These are phyloP conservation scores for Pogonocichla stellata DNA, from an alignment of 2,113 vertebrate genomes.

Conservation along the genomic window DNA sequence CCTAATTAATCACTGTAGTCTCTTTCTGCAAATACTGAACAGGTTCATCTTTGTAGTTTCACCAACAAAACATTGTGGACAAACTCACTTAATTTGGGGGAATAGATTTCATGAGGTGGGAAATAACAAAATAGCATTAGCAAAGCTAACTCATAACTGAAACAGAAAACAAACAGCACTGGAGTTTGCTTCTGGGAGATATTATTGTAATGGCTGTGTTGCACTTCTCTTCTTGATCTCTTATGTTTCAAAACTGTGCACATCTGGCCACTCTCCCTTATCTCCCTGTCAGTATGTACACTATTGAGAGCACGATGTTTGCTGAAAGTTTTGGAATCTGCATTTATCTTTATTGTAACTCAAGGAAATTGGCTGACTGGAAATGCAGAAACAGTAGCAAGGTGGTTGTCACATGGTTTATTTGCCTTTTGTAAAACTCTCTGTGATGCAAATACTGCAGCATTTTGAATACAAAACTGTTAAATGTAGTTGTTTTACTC, in stretches of 20 bases:
- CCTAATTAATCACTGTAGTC: neutral
- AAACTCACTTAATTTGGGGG: neutral
- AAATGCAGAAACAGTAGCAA: neutral
- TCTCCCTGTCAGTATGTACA: rapidly evolving
- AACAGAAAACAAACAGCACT: neutral
- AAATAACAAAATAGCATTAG: neutral
- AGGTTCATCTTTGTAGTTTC: neutral
- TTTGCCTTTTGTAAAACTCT: neutral
- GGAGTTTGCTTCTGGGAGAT: neutral
- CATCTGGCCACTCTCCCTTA: neutral
- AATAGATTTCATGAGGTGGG: neutral
- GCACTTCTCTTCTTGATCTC: neutral
- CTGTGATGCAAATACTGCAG: neutral
- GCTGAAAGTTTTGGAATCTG: neutral
- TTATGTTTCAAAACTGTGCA: neutral
- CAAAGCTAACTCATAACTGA: neutral
- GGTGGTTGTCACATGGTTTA: neutral
- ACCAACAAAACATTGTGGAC: neutral
- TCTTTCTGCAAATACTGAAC: neutral
- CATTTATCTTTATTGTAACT: neutral
- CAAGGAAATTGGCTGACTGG: neutral
- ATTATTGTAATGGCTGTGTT: neutral
- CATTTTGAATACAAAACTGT: neutral
- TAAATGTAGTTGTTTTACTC: neutral
- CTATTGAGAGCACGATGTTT: neutral